A percentile compares a stretch with the other conserved stretches of the same genome.
phyloP scores from a whole-genome alignment of 2,113 vertebrate species.

The Nerophis lumbriciformis region DNA sequence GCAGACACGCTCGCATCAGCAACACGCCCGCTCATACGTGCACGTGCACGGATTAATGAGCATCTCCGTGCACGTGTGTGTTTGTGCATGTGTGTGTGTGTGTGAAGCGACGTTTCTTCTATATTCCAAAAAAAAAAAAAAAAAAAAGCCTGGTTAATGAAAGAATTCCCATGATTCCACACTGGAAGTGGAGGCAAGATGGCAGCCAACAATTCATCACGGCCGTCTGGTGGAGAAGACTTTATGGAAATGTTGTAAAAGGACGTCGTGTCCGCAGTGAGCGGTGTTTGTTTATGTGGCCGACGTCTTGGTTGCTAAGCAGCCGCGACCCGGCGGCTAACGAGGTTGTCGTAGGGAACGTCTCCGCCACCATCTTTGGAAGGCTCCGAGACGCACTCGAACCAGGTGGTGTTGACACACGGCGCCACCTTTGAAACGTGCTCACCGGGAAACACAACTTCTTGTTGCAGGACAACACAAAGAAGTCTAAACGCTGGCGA shows the following conservation, averaged over 20 bases:
- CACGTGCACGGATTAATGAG: slow-evolving; percentile 54
- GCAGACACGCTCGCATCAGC: slow-evolving; percentile 68
- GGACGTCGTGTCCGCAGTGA: too few relatives aligned
- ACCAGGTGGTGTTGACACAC: too few relatives aligned
- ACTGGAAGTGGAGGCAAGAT: slow-evolving; percentile 50
- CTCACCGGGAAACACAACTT: too few relatives aligned
- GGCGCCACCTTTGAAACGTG: too few relatives aligned
- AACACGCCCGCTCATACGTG: background rate
- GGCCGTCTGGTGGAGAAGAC: too few relatives aligned
- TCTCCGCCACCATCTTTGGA: too few relatives aligned
- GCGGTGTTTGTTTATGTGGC: slow-evolving; percentile 17
- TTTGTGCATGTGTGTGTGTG: background rate
- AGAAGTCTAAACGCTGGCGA: too few relatives aligned
- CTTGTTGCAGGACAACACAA: too few relatives aligned
- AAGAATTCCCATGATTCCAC: slow-evolving; percentile 55
- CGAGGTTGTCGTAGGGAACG: too few relatives aligned
- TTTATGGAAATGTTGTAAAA: too few relatives aligned
- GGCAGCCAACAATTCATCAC: slow-evolving; percentile 22
- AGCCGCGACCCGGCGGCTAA: slow-evolving; percentile 10
- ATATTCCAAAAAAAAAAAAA: slow-evolving; percentile 19
- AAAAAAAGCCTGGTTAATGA: slow-evolving; percentile 48
- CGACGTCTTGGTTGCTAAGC: slow-evolving; percentile 62
- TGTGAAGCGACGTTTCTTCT: background rate
- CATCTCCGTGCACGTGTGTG: slow-evolving; percentile 11
- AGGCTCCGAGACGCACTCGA: too few relatives aligned